Evolutionary conservation across 2,888 invertebrate species (phyloP).

Genomic region (Eupsilia transversa): DNA sequence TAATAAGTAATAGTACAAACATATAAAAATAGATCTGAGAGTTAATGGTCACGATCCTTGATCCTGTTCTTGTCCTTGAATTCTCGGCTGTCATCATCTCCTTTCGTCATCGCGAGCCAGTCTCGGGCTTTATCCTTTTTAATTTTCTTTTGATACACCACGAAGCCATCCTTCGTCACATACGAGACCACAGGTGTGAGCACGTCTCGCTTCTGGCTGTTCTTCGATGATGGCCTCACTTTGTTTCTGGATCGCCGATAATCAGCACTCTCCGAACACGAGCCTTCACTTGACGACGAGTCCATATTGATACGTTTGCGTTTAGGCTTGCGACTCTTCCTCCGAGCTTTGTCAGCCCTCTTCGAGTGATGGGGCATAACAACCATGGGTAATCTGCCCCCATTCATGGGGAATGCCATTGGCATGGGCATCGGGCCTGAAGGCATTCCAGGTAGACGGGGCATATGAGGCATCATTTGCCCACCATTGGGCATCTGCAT

Average conservation of each 20-base stretch:
- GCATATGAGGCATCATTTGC: slow-evolving; percentile 68
- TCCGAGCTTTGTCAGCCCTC: slow-evolving; percentile 65
- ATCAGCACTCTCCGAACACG: slow-evolving; percentile 62
- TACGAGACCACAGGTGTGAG: slow-evolving; percentile 86
- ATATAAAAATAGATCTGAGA: slow-evolving; percentile 38
- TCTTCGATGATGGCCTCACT: slow-evolving; percentile 50
- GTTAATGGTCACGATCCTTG: slow-evolving; percentile 33
- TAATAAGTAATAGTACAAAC: slow-evolving; percentile 33
- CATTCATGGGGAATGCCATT: slow-evolving; percentile 68
- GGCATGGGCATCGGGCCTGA: slow-evolving; percentile 66
- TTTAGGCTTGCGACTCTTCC: slow-evolving; percentile 53
- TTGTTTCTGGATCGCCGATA: slow-evolving; percentile 55
- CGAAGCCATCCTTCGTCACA: slow-evolving; percentile 83
- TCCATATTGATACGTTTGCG: slow-evolving; percentile 63
- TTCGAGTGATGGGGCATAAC: slow-evolving; percentile 83
- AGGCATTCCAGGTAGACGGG: slow-evolving; percentile 64
- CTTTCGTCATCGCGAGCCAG: slow-evolving; percentile 78
- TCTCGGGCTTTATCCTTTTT: slow-evolving; percentile 82
- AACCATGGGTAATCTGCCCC: slow-evolving; percentile 79
- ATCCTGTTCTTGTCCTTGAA: slow-evolving; percentile 37
- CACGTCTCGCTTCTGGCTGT: slow-evolving; percentile 71
- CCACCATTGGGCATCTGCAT: slow-evolving; percentile 63
- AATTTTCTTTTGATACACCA: slow-evolving; percentile 85
- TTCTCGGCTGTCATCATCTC: slow-evolving; percentile 52
- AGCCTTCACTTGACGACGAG: slow-evolving; percentile 66